Evolutionary conservation across 2,888 invertebrate species (phyloP).

Genomic region (Liposcelis brunnea): DNA sequence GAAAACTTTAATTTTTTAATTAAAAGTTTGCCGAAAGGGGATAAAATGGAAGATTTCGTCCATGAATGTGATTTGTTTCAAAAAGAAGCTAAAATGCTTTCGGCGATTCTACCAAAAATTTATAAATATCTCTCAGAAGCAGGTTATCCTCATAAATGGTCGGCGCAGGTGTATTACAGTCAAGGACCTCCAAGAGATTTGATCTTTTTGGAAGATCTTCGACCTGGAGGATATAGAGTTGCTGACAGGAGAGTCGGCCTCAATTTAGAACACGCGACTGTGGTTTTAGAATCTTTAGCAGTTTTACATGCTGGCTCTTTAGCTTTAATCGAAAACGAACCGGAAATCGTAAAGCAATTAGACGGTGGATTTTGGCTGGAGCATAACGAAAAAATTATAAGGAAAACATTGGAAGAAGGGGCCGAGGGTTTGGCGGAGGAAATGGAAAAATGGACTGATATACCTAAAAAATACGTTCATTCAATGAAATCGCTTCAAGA

Average conservation of each 20-base stretch:
- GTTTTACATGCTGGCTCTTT: conserved; percentile 1
- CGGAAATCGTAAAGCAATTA: neutral
- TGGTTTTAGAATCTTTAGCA: conserved; percentile 6
- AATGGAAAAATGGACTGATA: neutral
- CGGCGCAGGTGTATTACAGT: neutral
- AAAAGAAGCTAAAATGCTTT: conserved; percentile 6
- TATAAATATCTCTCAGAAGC: neutral
- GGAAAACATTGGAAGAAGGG: neutral
- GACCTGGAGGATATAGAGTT: neutral
- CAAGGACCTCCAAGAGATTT: conserved; percentile 4
- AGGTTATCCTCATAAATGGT: neutral
- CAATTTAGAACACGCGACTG: neutral
- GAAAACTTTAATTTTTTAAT: neutral
- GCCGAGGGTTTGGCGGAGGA: neutral
- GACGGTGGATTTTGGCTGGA: neutral
- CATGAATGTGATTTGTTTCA: neutral
- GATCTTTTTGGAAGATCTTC: conserved; percentile 1
- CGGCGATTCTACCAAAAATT: neutral
- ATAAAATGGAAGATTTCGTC: neutral
- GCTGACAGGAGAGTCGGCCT: neutral
- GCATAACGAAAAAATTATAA: neutral
- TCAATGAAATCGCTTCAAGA: neutral
- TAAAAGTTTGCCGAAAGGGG: conserved; percentile 5
- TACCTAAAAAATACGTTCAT: neutral
- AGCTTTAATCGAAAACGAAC: neutral